Evolutionary conservation across 2,797 vertebrate genomes (phyloP).

Genomic region (Rousettus madagascariensis): DNA sequence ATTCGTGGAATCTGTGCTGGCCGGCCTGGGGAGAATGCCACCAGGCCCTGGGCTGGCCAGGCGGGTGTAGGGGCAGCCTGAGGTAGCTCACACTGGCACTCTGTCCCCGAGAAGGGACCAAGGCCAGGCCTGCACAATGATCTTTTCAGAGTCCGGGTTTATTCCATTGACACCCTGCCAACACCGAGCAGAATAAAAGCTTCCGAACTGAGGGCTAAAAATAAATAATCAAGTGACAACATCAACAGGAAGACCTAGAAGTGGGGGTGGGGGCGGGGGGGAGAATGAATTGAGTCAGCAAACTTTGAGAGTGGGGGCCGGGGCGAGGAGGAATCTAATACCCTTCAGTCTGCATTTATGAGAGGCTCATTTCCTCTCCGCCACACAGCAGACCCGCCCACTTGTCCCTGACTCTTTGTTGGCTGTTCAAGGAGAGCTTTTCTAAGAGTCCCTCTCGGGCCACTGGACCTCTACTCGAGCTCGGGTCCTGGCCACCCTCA

Average conservation of each 20-base stretch:
- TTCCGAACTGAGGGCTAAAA: slow-evolving; percentile 75
- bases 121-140: slow-evolving; percentile 50
- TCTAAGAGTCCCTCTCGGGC: slow-evolving; percentile 39
- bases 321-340: slow-evolving; percentile 58
- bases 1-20: fast-evolving
- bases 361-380: neutral
- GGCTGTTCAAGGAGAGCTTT: slow-evolving; percentile 33
- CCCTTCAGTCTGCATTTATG: slow-evolving; percentile 59
- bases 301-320: neutral
- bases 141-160: slow-evolving; percentile 68
- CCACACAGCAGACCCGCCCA: neutral
- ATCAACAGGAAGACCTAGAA: slow-evolving; percentile 58
- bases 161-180: slow-evolving; percentile 66
- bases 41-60: neutral
- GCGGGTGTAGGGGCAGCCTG: neutral
- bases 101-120: slow-evolving; percentile 61
- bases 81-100: slow-evolving; percentile 70
- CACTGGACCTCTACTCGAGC: neutral
- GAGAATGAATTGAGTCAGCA: slow-evolving; percentile 79
- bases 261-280: neutral
- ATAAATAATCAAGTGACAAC: slow-evolving; percentile 79
- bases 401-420: slow-evolving; percentile 36
- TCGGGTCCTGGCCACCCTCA: neutral
- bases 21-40: neutral
- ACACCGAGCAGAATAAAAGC: slow-evolving; percentile 64